A percentile compares a stretch with the other conserved stretches of the same genome.
Evolutionary conservation across 2,797 vertebrate genomes (phyloP).

Genomic region (Eulemur mongoz): DNA sequence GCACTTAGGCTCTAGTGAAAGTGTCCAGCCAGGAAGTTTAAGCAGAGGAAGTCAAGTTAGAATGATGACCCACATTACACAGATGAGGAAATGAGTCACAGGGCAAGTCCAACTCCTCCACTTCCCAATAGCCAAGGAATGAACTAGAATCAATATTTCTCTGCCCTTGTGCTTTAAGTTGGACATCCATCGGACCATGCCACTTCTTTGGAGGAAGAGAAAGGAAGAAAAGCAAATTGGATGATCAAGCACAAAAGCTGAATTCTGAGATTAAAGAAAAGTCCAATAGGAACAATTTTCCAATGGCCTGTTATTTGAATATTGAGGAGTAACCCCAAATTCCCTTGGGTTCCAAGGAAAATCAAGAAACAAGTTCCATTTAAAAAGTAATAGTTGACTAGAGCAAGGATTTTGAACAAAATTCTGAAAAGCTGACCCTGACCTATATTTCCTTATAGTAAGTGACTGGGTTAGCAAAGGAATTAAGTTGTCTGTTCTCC

Average conservation of each 20-base stretch:
- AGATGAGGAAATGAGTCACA: background rate
- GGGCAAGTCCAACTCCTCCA: background rate
- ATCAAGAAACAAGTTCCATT: background rate
- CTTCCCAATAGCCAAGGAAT: background rate
- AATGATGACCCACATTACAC: background rate
- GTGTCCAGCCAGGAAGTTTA: background rate
- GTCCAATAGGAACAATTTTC: background rate
- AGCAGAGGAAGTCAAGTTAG: background rate
- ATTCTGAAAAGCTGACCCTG: constrained; percentile 11
- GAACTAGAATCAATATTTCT: background rate
- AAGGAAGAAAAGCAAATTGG: constrained; percentile 25
- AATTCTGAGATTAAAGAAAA: constrained; percentile 42
- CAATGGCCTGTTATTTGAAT: constrained; percentile 24
- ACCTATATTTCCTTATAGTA: background rate
- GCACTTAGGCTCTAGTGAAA: background rate
- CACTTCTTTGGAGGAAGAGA: background rate
- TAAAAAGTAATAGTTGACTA: background rate
- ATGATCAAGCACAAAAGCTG: background rate
- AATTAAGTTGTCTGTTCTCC: background rate
- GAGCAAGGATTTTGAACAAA: background rate
- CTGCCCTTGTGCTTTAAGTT: background rate
- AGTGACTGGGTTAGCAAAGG: background rate
- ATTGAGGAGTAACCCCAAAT: background rate
- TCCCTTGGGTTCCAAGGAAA: background rate
- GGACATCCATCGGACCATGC: background rate